Evolutionary conservation across 2,888 invertebrate genomes (phyloP), one percentile per base, ranked within the genome.

Genomic region (Parnassius apollo): DNA sequence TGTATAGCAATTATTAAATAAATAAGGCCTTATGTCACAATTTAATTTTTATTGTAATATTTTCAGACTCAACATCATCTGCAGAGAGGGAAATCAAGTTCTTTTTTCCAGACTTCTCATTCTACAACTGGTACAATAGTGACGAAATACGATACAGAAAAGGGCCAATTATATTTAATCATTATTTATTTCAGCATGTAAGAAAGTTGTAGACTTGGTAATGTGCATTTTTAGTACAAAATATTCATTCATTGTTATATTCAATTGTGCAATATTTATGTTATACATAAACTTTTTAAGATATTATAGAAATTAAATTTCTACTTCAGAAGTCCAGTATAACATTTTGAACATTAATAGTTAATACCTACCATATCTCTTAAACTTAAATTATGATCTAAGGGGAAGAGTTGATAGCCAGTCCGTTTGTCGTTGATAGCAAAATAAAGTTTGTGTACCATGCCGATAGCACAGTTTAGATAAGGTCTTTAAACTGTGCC

Each of bases 31-130:
- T 25, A 4, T 25, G 4, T 25, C 25, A 25, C 35, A 35, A 18
- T 64, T 25, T 10, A 62, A 56, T 10, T 13, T 13, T 42, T 25
- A 42, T 50, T 51, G 60, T 62, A 67, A 55, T 55, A 18, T 57
- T 93, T 93, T 67, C 87, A 96, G 97, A 97, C 93, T 96, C 96
- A 0, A 81, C 87, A 52, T 92, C 93, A 75, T 96, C 97, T 8
- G 97, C 96, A 0, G 83, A 86, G 68, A 92, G 94, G 64, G 98
- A 98, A 89, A 96, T 98, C 53, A 85, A 90, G 50, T 95, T 98
- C 79, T 95, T 98, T 78, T 98, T 98, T 81, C 96, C 97, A 0
- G 94, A 97, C 22, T 98, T 98, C 81, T 87, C 94, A 65, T 84
- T 93, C 42, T 88, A 93, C 66, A 77, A 93, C 11, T 97, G 96